Evolutionary conservation across 2,888 invertebrate species (phyloP), one percentile per base, ranked within the genome.

Genomic region (Clepsis dumicolana): DNA sequence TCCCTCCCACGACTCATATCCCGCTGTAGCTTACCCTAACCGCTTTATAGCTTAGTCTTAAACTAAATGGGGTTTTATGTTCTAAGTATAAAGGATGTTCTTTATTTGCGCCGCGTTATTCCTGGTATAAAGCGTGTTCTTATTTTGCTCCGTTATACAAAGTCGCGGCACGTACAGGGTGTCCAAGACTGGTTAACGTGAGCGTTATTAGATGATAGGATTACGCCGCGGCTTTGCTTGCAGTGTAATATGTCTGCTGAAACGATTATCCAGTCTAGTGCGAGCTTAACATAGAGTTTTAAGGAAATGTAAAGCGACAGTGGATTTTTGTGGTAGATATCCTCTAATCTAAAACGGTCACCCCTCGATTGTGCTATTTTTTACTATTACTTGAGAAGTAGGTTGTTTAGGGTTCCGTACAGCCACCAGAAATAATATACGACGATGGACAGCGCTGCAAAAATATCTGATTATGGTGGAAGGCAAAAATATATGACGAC

Each of bases 161-260:
- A 66, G 54, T 62, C 66, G 18, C 3, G 1, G 25, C 66, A 62
- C 66, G 66, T 66, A 54, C 61, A 12, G 29, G 54, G 18, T 54
- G 54, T 21, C 12, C 24, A 21, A 62, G 61, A 67, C 56, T 62
- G 57, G 67, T 67, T 63, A 32, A 59, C 41, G 63, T 56, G 53
- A 60, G 16, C 60, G 54, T 66, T 66, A 66, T 66, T 66, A 63
- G 62, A 63, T 63, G 63, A 67, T 67, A 57, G 63, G 67, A 67
- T 67, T 57, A 62, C 63, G 50, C 57, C 29, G 35, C 41, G 63
- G 67, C 67, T 67, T 67, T 57, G 48, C 41, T 44, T 44, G 61
- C 48, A 35, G 66, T 54, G 24, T 56, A 61, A 54, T 48, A 27
- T 62, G 32, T 48, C 21, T 32, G 32, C 56, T 7, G 27, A 35